These are phyloP conservation scores for Nowickia ferox DNA, from an alignment of 2,888 invertebrate species.

Conservation along the genomic window DNA sequence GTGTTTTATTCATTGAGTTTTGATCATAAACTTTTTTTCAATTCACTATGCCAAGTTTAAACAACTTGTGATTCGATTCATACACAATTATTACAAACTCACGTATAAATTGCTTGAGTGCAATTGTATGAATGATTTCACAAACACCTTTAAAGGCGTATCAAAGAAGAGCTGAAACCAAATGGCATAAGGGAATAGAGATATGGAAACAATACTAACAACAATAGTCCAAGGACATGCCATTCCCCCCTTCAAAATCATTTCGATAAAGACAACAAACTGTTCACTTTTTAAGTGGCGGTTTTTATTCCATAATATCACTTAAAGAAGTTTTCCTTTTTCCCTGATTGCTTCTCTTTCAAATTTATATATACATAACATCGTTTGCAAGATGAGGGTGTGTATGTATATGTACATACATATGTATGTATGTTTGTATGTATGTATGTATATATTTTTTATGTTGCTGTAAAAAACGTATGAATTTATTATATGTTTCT, in stretches of 20 bases:
- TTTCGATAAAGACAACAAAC: background rate
- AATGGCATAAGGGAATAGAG: too few relatives aligned
- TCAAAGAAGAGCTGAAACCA: too few relatives aligned
- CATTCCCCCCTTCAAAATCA: background rate
- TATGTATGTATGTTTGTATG: background rate
- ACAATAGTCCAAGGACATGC: background rate
- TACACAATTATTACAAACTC: too few relatives aligned
- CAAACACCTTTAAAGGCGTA: too few relatives aligned
- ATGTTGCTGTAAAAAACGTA: conserved; percentile 11
- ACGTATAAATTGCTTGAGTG: too few relatives aligned
- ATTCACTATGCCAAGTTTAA: too few relatives aligned
- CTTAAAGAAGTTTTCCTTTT: background rate
- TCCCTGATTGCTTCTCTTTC: background rate
- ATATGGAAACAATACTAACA: too few relatives aligned
- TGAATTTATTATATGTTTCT: conserved; percentile 17
- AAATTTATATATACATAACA: conserved; percentile 1
- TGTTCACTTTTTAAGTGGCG: background rate
- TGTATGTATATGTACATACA: background rate
- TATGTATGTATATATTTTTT: background rate
- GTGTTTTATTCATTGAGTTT: too few relatives aligned
- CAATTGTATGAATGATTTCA: too few relatives aligned
- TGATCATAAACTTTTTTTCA: too few relatives aligned
- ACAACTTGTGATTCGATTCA: too few relatives aligned
- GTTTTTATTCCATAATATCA: conserved; percentile 4
- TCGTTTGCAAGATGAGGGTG: conserved; percentile 12